Percentiles rank a stretch among this genome's conserved stretches.
Conservation (phyloP, 2,888 invertebrate species). For the Hirtodrosophila trivittata region DNA sequence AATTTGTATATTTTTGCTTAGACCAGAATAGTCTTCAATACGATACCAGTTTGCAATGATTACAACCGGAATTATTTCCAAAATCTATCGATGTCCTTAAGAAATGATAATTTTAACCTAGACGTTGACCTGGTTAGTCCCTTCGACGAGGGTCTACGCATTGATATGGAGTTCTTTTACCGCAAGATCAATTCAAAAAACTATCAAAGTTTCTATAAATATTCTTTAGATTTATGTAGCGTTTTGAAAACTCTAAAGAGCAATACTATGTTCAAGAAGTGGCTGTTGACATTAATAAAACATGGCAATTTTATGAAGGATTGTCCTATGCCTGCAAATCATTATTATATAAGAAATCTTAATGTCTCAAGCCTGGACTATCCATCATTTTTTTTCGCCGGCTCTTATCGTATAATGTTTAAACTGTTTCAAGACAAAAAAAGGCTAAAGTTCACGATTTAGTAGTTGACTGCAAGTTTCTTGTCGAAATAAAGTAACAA, state of each 20-base stretch:
- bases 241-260: not conserved
- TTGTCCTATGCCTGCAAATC: conserved; percentile 52
- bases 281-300: conserved; percentile 48
- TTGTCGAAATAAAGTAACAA: conserved; percentile 5
- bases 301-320: conserved; percentile 53
- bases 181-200: not conserved
- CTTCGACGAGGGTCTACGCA: not conserved
- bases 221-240: not conserved
- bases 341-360: conserved; percentile 48
- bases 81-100: not conserved
- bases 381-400: not conserved
- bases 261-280: conserved; percentile 29
- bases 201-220: not conserved
- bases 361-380: conserved; percentile 13
- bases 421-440: not conserved
- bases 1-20: no score
- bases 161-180: not conserved
- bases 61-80: not conserved
- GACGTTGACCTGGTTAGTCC: not conserved
- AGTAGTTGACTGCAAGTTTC: not conserved
- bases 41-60: not conserved
- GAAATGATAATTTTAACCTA: not conserved
- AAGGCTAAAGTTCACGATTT: not conserved
- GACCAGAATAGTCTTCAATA: no score
- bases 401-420: not conserved